Conservation (phyloP, 1,140 invertebrate species). For the Formica selysi region DNA sequence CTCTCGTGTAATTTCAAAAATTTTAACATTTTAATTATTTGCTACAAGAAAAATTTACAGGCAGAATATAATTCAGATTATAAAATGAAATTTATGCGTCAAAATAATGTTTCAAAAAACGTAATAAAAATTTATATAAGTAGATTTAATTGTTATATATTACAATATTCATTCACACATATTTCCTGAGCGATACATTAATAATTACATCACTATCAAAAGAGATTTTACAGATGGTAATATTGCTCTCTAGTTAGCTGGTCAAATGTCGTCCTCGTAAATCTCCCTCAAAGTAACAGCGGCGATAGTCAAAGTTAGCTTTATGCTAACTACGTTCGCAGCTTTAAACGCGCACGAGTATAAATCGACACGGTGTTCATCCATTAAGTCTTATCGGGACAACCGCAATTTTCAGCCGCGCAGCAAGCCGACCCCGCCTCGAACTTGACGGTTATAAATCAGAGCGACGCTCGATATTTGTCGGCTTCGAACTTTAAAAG, state of each 20-base stretch:
- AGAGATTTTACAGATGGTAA: neutral
- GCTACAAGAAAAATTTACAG: neutral
- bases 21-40: conserved; percentile 14
- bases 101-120: neutral
- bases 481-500: conserved; percentile 54
- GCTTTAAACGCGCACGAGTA: conserved; percentile 5
- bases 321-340: neutral
- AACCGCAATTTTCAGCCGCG: conserved; percentile 45
- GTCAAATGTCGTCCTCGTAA: neutral
- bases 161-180: too few relatives aligned
- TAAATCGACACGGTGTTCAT: conserved; percentile 46
- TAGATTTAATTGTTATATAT: too few relatives aligned
- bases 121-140: too few relatives aligned
- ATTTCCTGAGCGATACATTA: neutral
- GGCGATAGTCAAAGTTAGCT: conserved; percentile 22
- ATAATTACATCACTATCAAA: neutral
- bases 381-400: conserved; percentile 52
- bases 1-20: neutral
- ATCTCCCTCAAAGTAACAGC: neutral
- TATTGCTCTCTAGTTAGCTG: neutral
- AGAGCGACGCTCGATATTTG: conserved; percentile 43
- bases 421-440: neutral
- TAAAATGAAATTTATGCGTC: neutral
- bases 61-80: neutral
- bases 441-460: conserved; percentile 53